These are phyloP conservation scores for Eumacrocentrus americanus DNA, from an alignment of 2,888 invertebrate species.

Conservation along the genomic window DNA sequence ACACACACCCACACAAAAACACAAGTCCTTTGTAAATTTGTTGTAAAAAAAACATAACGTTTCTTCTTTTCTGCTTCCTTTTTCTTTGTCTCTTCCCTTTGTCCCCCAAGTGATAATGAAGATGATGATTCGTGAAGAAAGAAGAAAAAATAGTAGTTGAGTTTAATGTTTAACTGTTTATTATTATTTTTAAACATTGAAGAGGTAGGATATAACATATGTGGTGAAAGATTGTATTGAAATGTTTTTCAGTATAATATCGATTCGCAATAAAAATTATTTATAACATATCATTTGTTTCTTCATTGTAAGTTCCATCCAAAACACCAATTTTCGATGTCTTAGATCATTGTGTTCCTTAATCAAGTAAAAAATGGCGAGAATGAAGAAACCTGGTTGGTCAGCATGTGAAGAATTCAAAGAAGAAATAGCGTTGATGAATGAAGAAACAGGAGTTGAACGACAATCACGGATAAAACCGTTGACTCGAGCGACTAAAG, in stretches of 20 bases:
- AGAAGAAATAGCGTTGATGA: not conserved
- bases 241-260: not conserved
- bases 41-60: slow-evolving; percentile 11
- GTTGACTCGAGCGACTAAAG: slow-evolving; percentile 38
- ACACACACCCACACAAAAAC: no score
- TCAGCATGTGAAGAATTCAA: slow-evolving; percentile 30
- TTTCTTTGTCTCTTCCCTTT: not conserved
- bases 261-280: not conserved
- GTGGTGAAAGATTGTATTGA: not conserved
- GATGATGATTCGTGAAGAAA: not conserved
- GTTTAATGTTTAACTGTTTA: not conserved
- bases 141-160: not conserved
- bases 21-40: slow-evolving; percentile 10
- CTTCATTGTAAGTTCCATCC: not conserved
- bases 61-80: slow-evolving; percentile 6
- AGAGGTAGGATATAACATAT: not conserved
- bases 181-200: not conserved
- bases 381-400: slow-evolving; percentile 15
- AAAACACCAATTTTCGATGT: not conserved
- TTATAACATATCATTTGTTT: not conserved
- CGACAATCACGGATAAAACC: slow-evolving; percentile 34
- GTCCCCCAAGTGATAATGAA: not conserved
- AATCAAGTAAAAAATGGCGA: not conserved
- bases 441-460: slow-evolving; percentile 8
- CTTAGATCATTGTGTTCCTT: not conserved